These are phyloP conservation scores for Drosophila nikananu DNA, from an alignment of 1,140 invertebrate species.

Conservation along the genomic window DNA sequence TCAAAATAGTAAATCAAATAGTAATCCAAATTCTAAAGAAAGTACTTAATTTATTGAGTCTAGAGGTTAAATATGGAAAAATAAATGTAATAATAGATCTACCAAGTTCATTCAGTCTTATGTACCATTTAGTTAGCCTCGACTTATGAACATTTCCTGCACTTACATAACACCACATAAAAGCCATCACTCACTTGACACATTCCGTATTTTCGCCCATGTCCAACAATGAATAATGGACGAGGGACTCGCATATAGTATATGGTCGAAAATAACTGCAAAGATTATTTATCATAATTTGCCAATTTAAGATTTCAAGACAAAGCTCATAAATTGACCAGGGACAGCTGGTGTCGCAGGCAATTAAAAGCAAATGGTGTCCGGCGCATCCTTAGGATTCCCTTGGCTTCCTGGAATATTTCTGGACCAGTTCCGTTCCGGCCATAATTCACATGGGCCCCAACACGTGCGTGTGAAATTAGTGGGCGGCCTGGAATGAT, in stretches of 20 bases:
- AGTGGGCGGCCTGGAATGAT: conserved; percentile 62
- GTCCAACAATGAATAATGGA: conserved; percentile 39
- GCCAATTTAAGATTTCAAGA: conserved; percentile 31
- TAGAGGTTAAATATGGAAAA: not conserved
- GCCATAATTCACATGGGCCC: conserved; percentile 52
- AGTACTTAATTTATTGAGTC: not conserved
- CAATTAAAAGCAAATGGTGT: conserved; percentile 58
- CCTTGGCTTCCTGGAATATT: not conserved
- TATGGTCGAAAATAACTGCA: not conserved
- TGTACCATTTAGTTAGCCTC: not conserved
- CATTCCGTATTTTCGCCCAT: conserved; percentile 19
- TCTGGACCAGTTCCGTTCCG: conserved; percentile 26
- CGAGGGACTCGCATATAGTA: conserved; percentile 1
- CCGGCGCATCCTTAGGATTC: not conserved
- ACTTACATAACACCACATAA: conserved; percentile 33
- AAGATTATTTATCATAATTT: conserved; percentile 38
- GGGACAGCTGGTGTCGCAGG: conserved; percentile 23
- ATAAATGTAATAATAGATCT: not conserved
- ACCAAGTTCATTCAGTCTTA: not conserved
- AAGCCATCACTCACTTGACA: conserved; percentile 30
- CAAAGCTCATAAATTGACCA: conserved; percentile 34
- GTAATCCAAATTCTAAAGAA: too few relatives aligned
- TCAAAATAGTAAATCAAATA: not conserved
- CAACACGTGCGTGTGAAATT: conserved; percentile 56
- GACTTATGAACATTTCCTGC: conserved; percentile 4